These are phyloP conservation scores for Procavia capensis DNA, from an alignment of 2,113 vertebrate species.

Conservation along the genomic window DNA sequence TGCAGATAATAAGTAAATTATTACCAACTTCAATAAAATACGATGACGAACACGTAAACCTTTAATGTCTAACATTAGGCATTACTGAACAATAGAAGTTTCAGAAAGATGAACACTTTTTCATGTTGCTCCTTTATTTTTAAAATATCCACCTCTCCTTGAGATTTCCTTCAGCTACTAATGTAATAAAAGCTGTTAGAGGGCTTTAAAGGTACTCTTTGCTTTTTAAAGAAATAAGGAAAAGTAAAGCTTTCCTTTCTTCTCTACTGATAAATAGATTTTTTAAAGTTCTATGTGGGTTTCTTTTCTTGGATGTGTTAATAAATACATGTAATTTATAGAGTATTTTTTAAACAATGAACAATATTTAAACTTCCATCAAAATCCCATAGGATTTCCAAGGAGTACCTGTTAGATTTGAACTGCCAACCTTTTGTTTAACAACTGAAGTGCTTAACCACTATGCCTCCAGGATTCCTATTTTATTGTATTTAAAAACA, in stretches of 20 bases:
- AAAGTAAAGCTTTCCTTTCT: slow-evolving; percentile 27
- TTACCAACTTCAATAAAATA: slow-evolving; percentile 70
- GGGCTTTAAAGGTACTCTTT: slow-evolving; percentile 83
- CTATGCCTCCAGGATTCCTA: no score
- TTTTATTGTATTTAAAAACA: no score
- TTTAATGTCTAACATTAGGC: slow-evolving; percentile 80
- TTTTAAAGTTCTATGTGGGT: slow-evolving; percentile 40
- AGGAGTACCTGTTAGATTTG: no score
- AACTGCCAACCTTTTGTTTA: no score
- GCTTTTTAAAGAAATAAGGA: slow-evolving; percentile 65
- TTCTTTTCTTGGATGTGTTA: slow-evolving; percentile 18
- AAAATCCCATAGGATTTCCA: no score
- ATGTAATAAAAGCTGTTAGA: slow-evolving; percentile 82
- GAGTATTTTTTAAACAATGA: slow-evolving; percentile 32
- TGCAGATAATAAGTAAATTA: slow-evolving; percentile 77
- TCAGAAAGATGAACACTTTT: slow-evolving; percentile 81
- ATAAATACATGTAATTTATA: slow-evolving; percentile 29
- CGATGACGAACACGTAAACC: slow-evolving; percentile 82
- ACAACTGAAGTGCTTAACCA: no score
- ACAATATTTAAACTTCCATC: not conserved
- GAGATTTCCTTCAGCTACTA: slow-evolving; percentile 82
- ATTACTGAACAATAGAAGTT: slow-evolving; percentile 82
- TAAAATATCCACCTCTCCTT: slow-evolving; percentile 84
- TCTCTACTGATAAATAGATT: not conserved
- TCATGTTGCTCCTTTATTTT: slow-evolving; percentile 78